Percentiles rank a stretch among this genome's conserved stretches.
Evolutionary conservation across 2,888 invertebrate species (phyloP).

Genomic region (Copidosoma aretas): DNA sequence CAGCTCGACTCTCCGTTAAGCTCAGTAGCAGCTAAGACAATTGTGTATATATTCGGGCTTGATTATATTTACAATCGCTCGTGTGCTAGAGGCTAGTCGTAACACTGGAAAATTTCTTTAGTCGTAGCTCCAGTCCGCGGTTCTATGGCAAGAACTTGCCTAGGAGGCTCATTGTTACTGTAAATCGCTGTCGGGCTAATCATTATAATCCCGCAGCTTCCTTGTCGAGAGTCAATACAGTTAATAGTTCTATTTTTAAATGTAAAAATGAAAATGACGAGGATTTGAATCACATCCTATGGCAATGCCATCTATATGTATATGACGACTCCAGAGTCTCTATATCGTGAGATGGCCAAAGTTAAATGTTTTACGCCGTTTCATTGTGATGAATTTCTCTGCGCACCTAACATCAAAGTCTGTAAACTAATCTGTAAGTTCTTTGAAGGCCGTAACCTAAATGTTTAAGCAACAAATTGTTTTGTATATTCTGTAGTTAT

Average conservation of each 20-base stretch:
- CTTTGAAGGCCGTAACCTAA: neutral
- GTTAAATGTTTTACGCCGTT: neutral
- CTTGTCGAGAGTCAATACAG: conserved; percentile 1
- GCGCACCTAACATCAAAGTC: conserved; percentile 1
- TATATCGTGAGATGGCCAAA: neutral
- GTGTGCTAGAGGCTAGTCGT: neutral
- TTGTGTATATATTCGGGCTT: too few relatives aligned
- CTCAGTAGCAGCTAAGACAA: too few relatives aligned
- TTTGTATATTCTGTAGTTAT: too few relatives aligned
- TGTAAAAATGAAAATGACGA: neutral
- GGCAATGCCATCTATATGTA: conserved; percentile 16
- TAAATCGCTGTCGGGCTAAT: conserved; percentile 6
- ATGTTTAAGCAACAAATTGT: neutral
- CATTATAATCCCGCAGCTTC: conserved; percentile 13
- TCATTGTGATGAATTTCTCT: neutral
- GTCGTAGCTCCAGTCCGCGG: neutral
- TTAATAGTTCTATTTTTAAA: neutral
- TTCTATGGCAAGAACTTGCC: neutral
- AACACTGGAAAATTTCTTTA: neutral
- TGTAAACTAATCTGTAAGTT: conserved; percentile 1
- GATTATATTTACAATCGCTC: too few relatives aligned
- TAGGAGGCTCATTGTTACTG: neutral
- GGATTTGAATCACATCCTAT: conserved; percentile 12
- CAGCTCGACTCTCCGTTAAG: too few relatives aligned
- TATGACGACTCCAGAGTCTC: neutral